Base-by-base conservation (phyloP, 2,888 invertebrate species). In the Eristalis tenax region DNA sequence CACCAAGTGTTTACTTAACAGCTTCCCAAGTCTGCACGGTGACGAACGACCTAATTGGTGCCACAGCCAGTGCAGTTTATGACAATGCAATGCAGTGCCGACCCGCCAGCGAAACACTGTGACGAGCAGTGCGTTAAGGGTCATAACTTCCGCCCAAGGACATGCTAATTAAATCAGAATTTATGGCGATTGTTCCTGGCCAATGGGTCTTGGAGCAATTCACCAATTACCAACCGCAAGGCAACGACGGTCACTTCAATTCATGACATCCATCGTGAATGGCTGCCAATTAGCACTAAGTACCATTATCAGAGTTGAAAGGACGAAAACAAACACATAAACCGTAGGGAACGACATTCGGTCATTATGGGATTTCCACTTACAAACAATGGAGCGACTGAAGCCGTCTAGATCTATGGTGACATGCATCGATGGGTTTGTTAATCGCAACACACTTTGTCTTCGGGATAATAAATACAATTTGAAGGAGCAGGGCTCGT, bases 401-500 rank as follows among this genome's bases (percentile, higher is more conserved):
- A 32, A 28, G 22, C 23, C 11, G 35, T 32, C 57, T 43, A 18
- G n/a, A 50, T 50, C 50, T 18, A 66, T 15, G 43, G 28, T n/a
- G 23, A 2, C 18, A 18, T 40, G 64, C 26, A 40, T 32, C 28
- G 28, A 66, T 56, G 66, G 50, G 75, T 57, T 56, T 57, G 26
- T 26, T 65, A 66, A 38, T 38, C 57, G 43, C 68, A 32, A 32
- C 22, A 61, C 65, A 61, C 66, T 65, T 50, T 63, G 40, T 68
- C 68, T 50, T 68, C 15, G 26, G 63, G 32, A 63, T 80, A 74
- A 68, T 80, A 74, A 80, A 80, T 74, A 61, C 68, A 80, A 74
- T 68, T 74, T 50, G 68, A 68, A 61, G 74, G 68, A 56, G 61
- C 50, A 10, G 18, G 68, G 74, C 56, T 22, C 68, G 69, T 35